Conservation (phyloP, 2,888 invertebrate species). For the Sarcophaga carnaria region DNA sequence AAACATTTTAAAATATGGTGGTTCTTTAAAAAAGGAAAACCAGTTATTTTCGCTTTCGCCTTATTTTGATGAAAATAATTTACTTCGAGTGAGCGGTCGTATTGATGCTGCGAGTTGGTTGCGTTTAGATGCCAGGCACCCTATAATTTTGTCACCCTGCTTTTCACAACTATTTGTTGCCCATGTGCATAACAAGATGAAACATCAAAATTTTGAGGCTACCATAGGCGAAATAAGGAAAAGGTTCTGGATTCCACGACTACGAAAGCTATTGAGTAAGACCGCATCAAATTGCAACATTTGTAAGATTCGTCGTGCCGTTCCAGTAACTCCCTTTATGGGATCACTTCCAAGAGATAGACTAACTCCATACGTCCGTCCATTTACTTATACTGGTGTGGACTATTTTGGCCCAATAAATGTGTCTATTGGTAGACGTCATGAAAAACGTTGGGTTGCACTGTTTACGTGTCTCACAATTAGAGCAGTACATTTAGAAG, state of each 20-base stretch:
- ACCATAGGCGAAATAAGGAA: slow-evolving; percentile 47
- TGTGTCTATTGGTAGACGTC: slow-evolving; percentile 67
- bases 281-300: slow-evolving; percentile 27
- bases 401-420: slow-evolving; percentile 69
- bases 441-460: slow-evolving; percentile 67
- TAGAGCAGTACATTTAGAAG: slow-evolving; percentile 21
- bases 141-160: background rate
- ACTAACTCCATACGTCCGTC: slow-evolving; percentile 65
- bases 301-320: slow-evolving; percentile 39
- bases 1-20: background rate
- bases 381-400: slow-evolving; percentile 69
- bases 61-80: slow-evolving; percentile 34
- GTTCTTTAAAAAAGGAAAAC: background rate
- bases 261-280: slow-evolving; percentile 9
- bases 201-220: slow-evolving; percentile 55
- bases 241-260: slow-evolving; percentile 54
- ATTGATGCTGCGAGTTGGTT: slow-evolving; percentile 44
- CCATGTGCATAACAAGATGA: slow-evolving; percentile 14
- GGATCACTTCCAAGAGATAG: slow-evolving; percentile 57
- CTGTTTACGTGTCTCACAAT: slow-evolving; percentile 7
- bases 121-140: slow-evolving; percentile 22
- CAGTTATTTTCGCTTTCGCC: slow-evolving; percentile 39
- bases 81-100: slow-evolving; percentile 28
- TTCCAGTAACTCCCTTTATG: slow-evolving; percentile 64
- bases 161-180: background rate